Base-by-base conservation (phyloP, 2,113 vertebrate species). In the Proterorhinus semilunaris region DNA sequence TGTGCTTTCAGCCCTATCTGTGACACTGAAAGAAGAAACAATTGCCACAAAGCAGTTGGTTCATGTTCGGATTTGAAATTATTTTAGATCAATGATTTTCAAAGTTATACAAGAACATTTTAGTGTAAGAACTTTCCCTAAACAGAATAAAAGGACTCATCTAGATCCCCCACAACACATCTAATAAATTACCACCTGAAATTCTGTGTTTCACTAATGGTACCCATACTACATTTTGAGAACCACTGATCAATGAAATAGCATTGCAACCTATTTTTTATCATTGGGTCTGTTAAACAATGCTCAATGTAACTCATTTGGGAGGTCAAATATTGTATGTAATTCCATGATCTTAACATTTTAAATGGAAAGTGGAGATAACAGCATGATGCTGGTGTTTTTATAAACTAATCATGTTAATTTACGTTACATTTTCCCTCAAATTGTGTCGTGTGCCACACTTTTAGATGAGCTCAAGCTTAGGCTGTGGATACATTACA, bases 301-400 rank as follows among this genome's bases (percentile, higher is more conserved):
- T 21, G 53, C 55, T 36, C 59, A 9, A 43, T 64, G 66, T 68
- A 45, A 76, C 64, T 68, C 62, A 42, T 59, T 51, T 57, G 5
- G 71, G 57, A 36, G 27, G 27, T 36, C 27, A 36, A 36, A 36
- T 36, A 36, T 3, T 36, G 27, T 36, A 36, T 36, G 27, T 36
- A 36, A 36, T 36, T 36, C 27, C 27, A 36, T 36, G 2, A 36
- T 1, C 27, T 36, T 36, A 36, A 36, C 27, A 36, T 36, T 36
- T 36, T 36, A 36, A 36, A 36, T 36, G 27, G 27, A 0, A 36
- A 36, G 27, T 36, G 27, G 70, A 69, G 83, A 84, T 66, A 70
- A 81, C 44, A 74, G 69, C 50, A 49, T 76, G 66, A 75, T 77
- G 79, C 82, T 88, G 78, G 74, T 75, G 75, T 73, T 61, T 62